Base-by-base conservation (phyloP, 2,797 vertebrate genomes). In the Urosaurus nigricauda region DNA sequence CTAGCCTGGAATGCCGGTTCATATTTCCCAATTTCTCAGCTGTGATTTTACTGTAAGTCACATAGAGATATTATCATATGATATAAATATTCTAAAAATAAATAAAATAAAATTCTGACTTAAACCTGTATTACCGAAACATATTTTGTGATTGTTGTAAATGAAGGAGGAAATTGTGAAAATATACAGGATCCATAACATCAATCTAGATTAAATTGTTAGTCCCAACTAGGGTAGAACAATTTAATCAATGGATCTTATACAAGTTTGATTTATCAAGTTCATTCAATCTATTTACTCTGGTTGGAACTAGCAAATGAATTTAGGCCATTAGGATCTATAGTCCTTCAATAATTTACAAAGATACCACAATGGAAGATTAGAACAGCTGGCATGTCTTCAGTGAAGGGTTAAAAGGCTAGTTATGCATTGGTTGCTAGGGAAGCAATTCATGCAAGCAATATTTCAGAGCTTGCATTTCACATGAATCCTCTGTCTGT, bases 291-390 rank as follows among this genome's bases (percentile, higher is more conserved):
- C 43, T 43, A 43, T 43, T 5, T 43, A 43, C 43, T 24, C 19
- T 63, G 26, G 8, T 65, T 11, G 26, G 24, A 4, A 65, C 73
- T 29, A 43, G 26, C 26, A 3, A 29, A 29, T 65, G 6, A 65
- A 26, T 29, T 65, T 65, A 65, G 21, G 73, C 26, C 13, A 60
- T 60, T 81, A 40, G 32, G n/a, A 24, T 37, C 35, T 70, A 47
- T 79, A 19, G n/a, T 74, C 19, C 70, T 87, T 87, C 71, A 63
- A 51, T 47, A 81, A 73, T 83, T 63, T n/a, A 53, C n/a, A 73
- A 47, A 87, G 32, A 56, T 26, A 88, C 14, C 29, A n/a, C 24
- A 79, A 56, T 58, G 35, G 16, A 58, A 2, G 37, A 32, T 37
- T 35, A 70, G 5, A n/a, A 26, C 60, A 75, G 24, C 35, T 75